Conservation (phyloP, 2,113 vertebrate species). For the Lucifuga dentata region DNA sequence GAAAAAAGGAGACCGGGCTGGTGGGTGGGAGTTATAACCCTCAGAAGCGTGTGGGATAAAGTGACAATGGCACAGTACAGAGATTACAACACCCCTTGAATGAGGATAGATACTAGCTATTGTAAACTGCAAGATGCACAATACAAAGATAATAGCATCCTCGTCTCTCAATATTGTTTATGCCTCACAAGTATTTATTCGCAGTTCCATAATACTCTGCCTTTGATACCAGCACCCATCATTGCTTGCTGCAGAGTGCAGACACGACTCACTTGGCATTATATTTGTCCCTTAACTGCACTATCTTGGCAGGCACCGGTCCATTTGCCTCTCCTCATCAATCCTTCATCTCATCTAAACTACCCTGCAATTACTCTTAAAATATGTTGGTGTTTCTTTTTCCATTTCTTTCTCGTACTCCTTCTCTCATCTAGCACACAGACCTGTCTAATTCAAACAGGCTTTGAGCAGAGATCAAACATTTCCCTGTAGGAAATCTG, state of each 20-base stretch:
- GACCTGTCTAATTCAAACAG: conserved; percentile 29
- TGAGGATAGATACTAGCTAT: conserved; percentile 22
- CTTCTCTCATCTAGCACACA: background rate
- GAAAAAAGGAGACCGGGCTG: conserved; percentile 24
- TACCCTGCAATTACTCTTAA: background rate
- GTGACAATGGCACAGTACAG: conserved; percentile 39
- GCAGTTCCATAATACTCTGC: conserved; percentile 21
- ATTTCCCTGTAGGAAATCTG: conserved; percentile 35
- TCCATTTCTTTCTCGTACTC: conserved; percentile 2
- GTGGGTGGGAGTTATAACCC: conserved; percentile 52
- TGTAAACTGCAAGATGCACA: conserved; percentile 17
- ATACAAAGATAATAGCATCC: conserved; percentile 38
- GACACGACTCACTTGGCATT: conserved; percentile 38
- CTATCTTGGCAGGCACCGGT: conserved; percentile 35
- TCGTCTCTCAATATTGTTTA: conserved; percentile 29
- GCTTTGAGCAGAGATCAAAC: conserved; percentile 17
- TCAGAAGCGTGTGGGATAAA: conserved; percentile 22
- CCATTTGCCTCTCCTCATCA: conserved; percentile 26
- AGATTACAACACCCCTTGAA: conserved; percentile 42
- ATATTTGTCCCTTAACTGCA: conserved; percentile 56
- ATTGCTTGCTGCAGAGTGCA: conserved; percentile 56
- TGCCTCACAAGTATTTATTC: conserved; percentile 42
- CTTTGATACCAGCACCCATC: conserved; percentile 49
- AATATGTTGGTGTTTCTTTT: conserved; percentile 20
- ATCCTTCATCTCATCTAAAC: conserved; percentile 8